Evolutionary conservation across 2,797 vertebrate species (phyloP), one percentile per base, ranked within the genome.

Genomic region (Amphiprion clarkii): DNA sequence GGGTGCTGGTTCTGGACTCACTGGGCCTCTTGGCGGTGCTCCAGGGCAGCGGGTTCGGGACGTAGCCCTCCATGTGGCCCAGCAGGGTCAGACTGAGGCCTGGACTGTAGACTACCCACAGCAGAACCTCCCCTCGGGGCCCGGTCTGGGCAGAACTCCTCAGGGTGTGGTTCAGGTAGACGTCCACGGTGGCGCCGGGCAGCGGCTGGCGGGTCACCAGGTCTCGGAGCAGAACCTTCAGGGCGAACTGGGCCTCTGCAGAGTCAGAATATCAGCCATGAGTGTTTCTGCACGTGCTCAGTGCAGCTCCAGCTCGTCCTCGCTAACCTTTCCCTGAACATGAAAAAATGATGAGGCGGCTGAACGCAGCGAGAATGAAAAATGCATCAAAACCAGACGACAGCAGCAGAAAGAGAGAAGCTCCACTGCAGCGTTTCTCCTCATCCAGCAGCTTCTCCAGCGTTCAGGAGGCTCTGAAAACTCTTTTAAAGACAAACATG

Each of bases 201-300:
- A 99, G 90, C 29, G 95, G 95, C 83, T 96, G 96, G 23, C 95
- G 97, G 57, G 96, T 98, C 89, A 96, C 94, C 48, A 93, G 76
- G 81, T 99, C 97, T 77, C 95, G 96, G 78, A 98, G 96, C 91
- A 97, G 95, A 54, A 98, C 96, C 92, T 96, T 98, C 13, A 99
- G 91, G 0, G 91, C 94, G 74, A 99, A 98, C 73, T 84, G 91
- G 7, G 96, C 91, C 71, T 94, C 97, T 97, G 56, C 53, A 39
- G 36, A 10, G 33, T 36, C 4, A 46, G 44, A 7, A 46, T 1
- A 48, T 31, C 31, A 31, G 5, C 5, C 5, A 7, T 31, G 31
- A 31, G 36, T 65, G 40, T 72, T 55, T 75, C 25, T 25, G 46
- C 71, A 31, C 19, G 53, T 66, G 72, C 78, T 71, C 81, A 11